Base-by-base conservation (phyloP, 2,888 invertebrate genomes). In the Exocentrus adspersus region DNA sequence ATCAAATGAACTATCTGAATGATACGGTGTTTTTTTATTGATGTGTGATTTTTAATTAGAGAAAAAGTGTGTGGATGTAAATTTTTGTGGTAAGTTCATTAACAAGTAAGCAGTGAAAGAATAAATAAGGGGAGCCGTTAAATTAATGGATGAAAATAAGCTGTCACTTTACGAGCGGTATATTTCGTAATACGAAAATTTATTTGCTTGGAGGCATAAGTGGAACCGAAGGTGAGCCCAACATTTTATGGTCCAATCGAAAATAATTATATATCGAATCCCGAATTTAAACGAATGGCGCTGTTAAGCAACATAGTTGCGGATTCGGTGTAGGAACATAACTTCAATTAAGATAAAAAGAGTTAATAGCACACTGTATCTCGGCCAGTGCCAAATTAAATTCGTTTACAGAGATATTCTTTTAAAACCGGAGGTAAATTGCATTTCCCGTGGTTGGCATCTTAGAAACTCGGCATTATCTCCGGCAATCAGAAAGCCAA, bases 291-390 rank as follows among this genome's bases (percentile, higher is more conserved):
- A 64, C 61, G 64, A 65, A 65, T 65, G 64, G 63, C 53, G 65
- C 64, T 67, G 62, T 67, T 67, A 67, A 67, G 64, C 60, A 62
- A 67, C 62, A 67, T 64, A 64, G 67, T 67, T 67, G 62, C 62
- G 62, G 48, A 60, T 64, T 64, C 64, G 62, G 67, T 67, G 67
- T 67, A 67, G 64, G 64, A 64, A 67, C 71, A 71, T 68, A 68
- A 70, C 70, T 69, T 69, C 71, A 70, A 71, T 73, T 70, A 73
- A 73, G 72, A 73, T 73, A 73, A 73, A 73, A 70, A 67, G 70
- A 65, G 69, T 69, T 73, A 71, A 73, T 70, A 73, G 70, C 69
- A 72, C 66, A 69, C 64, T 71, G 68, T 63, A 65, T 65, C 60
- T 60, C 45, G 62, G 45, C 60, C 63, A 65, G 60, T 68, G 68